Evolutionary conservation across 2,888 invertebrate species (phyloP).

Genomic region (Anticlea derivata): DNA sequence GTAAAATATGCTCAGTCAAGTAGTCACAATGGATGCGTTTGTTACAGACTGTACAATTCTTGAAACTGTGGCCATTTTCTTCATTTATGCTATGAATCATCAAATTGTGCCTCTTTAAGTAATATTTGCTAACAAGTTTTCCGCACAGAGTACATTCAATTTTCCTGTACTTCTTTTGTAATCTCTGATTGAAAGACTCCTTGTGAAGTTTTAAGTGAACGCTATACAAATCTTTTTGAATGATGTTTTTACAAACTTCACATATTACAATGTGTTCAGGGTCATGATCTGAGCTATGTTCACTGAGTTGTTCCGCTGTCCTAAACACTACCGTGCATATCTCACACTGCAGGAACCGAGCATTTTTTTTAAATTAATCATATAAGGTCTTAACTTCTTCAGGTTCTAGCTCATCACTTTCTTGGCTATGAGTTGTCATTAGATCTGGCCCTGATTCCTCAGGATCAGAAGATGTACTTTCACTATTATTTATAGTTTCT

Average conservation of each 20-base stretch:
- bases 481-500: conserved; percentile 6
- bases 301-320: conserved; percentile 24
- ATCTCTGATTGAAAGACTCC: conserved; percentile 34
- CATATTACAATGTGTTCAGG: conserved; percentile 32
- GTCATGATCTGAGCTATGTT: conserved; percentile 16
- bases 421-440: conserved; percentile 4
- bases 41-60: conserved; percentile 38
- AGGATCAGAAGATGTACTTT: background rate
- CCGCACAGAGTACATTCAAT: conserved; percentile 44
- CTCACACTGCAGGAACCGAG: conserved; percentile 24
- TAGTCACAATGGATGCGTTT: conserved; percentile 35
- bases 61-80: conserved; percentile 31
- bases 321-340: conserved; percentile 30
- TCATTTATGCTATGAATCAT: conserved; percentile 37
- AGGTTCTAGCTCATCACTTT: conserved; percentile 27
- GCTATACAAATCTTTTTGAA: conserved; percentile 31
- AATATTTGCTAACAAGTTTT: conserved; percentile 40
- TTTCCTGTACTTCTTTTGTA: conserved; percentile 33
- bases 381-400: conserved; percentile 11
- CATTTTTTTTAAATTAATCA: conserved; percentile 5
- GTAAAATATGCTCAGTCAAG: conserved; percentile 36
- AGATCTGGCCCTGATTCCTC: background rate
- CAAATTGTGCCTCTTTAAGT: conserved; percentile 42
- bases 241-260: conserved; percentile 38
- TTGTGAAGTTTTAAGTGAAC: conserved; percentile 40